Percentiles rank a stretch among this genome's conserved stretches.
These are phyloP conservation scores for Psilanteris sp. DNA, from an alignment of 1,140 invertebrate genomes.

Conservation along the genomic window DNA sequence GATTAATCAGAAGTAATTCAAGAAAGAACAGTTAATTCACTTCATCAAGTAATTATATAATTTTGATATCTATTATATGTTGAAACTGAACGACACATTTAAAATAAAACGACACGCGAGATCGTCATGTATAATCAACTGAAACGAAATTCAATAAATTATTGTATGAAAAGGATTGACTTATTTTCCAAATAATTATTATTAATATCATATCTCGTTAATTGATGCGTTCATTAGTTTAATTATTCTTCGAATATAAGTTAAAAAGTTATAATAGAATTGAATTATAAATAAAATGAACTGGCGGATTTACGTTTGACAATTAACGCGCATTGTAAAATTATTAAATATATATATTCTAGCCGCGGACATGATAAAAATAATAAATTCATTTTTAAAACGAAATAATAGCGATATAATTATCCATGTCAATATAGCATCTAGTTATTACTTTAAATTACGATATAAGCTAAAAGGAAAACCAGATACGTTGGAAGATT, in stretches of 20 bases:
- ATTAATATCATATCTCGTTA: slow-evolving; percentile 34
- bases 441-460: too few species aligned
- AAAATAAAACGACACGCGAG: slow-evolving; percentile 22
- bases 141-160: slow-evolving; percentile 38
- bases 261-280: slow-evolving; percentile 34
- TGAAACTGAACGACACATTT: slow-evolving; percentile 34
- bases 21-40: slow-evolving; percentile 34
- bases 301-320: too few species aligned
- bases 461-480: too few species aligned
- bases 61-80: slow-evolving; percentile 40
- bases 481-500: too few species aligned
- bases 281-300: too few species aligned
- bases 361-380: too few species aligned
- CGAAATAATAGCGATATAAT: too few species aligned
- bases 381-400: too few species aligned
- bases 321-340: too few species aligned
- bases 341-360: too few species aligned
- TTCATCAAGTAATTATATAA: slow-evolving; percentile 35
- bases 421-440: too few species aligned
- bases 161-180: slow-evolving; percentile 29
- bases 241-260: slow-evolving; percentile 30
- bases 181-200: slow-evolving; percentile 44
- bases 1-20: slow-evolving; percentile 14
- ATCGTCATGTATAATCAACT: slow-evolving; percentile 39
- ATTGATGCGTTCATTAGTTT: slow-evolving; percentile 42